A percentile compares a stretch with the other conserved stretches of the same genome.
These are phyloP conservation scores for Phenganax marumi DNA, from an alignment of 92 coral and sea anemone species.

Conservation along the genomic window DNA sequence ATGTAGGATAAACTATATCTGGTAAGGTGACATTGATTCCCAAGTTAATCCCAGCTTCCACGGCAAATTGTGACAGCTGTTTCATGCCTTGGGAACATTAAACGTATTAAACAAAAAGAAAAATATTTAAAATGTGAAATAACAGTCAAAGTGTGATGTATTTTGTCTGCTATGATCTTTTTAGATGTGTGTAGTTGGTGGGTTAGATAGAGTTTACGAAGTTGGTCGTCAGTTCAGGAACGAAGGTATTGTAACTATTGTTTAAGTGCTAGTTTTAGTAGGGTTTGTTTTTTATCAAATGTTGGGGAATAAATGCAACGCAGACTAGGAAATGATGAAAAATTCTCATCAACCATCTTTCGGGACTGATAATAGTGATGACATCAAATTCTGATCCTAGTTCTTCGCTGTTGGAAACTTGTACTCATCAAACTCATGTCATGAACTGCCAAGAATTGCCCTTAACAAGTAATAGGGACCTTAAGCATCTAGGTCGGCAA, in stretches of 20 bases:
- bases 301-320: background rate
- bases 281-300: too few relatives aligned
- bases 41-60: conserved; percentile 56
- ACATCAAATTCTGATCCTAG: background rate
- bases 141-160: background rate
- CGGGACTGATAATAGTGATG: conserved; percentile 4
- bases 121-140: background rate
- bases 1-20: conserved; percentile 59
- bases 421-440: background rate
- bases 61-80: conserved; percentile 42
- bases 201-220: conserved; percentile 98
- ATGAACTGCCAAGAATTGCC: too few relatives aligned
- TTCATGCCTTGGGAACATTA: conserved; percentile 60
- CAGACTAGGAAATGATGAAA: conserved; percentile 9
- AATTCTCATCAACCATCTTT: background rate
- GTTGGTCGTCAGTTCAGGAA: conserved; percentile 96
- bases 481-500: too few relatives aligned
- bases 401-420: background rate
- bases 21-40: conserved; percentile 66
- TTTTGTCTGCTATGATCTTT: background rate
- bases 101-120: too few relatives aligned
- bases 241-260: conserved; percentile 61
- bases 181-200: conserved; percentile 96
- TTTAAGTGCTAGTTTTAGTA: background rate
- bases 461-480: too few relatives aligned